These are phyloP conservation scores for Glaucidium brasilianum DNA, from an alignment of 2,113 vertebrate species.

Conservation along the genomic window DNA sequence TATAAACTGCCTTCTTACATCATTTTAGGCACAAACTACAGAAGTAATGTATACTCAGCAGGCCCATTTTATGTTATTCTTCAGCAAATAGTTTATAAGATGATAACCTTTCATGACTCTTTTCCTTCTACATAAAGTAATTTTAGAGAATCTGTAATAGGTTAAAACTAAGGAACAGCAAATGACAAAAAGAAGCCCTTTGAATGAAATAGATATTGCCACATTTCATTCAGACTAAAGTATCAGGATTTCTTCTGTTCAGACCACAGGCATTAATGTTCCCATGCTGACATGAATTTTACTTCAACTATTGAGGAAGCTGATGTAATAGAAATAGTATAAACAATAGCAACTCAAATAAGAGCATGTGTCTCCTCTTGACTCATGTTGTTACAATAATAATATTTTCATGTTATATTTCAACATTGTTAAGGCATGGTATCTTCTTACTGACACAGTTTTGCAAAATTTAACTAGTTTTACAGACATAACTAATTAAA, in stretches of 20 bases:
- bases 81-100: not conserved
- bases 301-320: not conserved
- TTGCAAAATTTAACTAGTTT: not conserved
- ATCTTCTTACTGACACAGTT: not conserved
- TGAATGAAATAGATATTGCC: not conserved
- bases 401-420: not conserved
- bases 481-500: not conserved
- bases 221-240: not conserved
- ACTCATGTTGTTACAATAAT: not conserved
- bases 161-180: not conserved
- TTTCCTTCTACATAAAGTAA: not conserved
- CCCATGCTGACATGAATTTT: not conserved
- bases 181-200: not conserved
- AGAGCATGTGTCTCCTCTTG: not conserved
- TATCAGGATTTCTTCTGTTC: not conserved
- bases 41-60: not conserved
- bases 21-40: conserved; percentile 19
- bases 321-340: not conserved
- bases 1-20: conserved; percentile 5
- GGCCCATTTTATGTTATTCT: not conserved
- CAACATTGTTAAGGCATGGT: not conserved
- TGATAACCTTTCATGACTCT: not conserved
- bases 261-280: not conserved
- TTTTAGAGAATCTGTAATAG: not conserved
- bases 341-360: not conserved